Conservation (phyloP, 2,888 invertebrate genomes). For the Xestoiulus laeticollis region DNA sequence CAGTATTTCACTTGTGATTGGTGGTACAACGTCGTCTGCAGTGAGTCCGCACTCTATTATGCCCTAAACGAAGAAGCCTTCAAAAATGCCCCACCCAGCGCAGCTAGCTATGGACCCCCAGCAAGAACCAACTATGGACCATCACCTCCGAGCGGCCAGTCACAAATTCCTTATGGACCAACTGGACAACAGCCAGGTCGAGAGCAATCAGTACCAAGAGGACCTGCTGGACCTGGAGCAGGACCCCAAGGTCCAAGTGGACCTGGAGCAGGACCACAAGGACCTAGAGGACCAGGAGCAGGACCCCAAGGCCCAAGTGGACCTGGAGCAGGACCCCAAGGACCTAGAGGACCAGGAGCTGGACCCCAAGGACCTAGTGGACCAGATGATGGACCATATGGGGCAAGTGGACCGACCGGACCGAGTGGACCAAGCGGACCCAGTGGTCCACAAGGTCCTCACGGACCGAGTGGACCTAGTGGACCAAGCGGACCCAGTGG, state of each 20-base stretch:
- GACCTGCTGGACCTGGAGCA: background rate
- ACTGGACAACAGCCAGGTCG: conserved; percentile 30
- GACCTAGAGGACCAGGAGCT: conserved; percentile 48
- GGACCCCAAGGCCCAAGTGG: too few relatives aligned
- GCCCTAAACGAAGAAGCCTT: conserved; percentile 39
- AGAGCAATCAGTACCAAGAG: background rate
- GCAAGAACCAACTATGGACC: background rate
- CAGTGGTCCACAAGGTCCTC: conserved; percentile 38
- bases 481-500: too few relatives aligned
- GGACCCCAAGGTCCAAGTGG: background rate
- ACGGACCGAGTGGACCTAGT: too few relatives aligned
- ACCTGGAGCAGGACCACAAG: background rate
- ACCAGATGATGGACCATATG: background rate
- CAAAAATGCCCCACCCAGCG: background rate
- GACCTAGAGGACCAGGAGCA: background rate
- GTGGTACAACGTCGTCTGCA: conserved; percentile 55
- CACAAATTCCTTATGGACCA: conserved; percentile 39
- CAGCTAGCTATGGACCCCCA: background rate
- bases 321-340: conserved; percentile 25
- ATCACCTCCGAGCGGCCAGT: background rate
- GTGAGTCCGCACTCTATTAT: background rate
- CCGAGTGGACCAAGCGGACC: conserved; percentile 30
- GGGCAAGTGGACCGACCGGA: too few relatives aligned
- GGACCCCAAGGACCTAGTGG: conserved; percentile 40
- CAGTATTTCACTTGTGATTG: conserved; percentile 53